Conservation (phyloP, 2,888 invertebrate genomes). For the Amphipoea lucens region DNA sequence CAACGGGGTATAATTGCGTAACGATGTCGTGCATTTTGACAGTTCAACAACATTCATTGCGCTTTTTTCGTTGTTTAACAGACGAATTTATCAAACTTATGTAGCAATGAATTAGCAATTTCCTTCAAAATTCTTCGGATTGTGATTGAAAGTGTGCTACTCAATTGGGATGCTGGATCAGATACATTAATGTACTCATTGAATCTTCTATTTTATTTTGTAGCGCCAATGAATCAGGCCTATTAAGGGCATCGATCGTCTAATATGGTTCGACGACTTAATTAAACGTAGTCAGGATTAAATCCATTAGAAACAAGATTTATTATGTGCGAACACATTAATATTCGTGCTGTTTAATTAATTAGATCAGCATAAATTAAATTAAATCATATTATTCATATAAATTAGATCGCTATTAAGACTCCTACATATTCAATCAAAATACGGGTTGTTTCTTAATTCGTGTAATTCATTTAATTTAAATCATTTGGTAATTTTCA, state of each 20-base stretch:
- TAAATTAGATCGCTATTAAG: slow-evolving; percentile 19
- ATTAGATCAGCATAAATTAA: slow-evolving; percentile 27
- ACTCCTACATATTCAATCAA: slow-evolving; percentile 17
- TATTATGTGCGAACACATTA: slow-evolving; percentile 43
- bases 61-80: background rate
- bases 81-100: background rate
- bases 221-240: slow-evolving; percentile 4
- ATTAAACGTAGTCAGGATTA: slow-evolving; percentile 33
- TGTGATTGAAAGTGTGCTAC: background rate
- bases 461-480: background rate
- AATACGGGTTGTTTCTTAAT: slow-evolving; percentile 12
- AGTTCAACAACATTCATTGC: background rate
- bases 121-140: background rate
- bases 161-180: background rate
- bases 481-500: background rate
- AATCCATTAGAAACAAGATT: slow-evolving; percentile 23
- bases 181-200: background rate
- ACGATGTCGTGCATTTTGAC: background rate
- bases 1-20: background rate
- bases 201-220: slow-evolving; percentile 7
- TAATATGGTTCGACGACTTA: slow-evolving; percentile 21
- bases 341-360: slow-evolving; percentile 26
- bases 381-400: slow-evolving; percentile 25
- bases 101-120: background rate
- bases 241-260: slow-evolving; percentile 8